A percentile compares a stretch with the other conserved stretches of the same genome.
These are phyloP conservation scores for Lepidurus couesii DNA, from an alignment of 1,140 invertebrate genomes.

Conservation along the genomic window DNA sequence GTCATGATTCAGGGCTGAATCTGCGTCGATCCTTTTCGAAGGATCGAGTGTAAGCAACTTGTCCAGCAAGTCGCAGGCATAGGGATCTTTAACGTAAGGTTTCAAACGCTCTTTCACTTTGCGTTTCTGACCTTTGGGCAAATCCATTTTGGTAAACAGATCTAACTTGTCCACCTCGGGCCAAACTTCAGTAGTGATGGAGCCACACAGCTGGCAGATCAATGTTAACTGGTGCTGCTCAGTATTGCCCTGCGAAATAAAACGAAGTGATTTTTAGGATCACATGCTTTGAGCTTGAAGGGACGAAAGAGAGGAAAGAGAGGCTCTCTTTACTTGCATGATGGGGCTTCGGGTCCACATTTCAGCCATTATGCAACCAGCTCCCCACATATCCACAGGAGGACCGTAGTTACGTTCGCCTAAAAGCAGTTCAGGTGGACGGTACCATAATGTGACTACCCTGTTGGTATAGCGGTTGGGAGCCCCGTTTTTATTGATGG, in stretches of 20 bases:
- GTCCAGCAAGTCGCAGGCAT: slow-evolving; percentile 88
- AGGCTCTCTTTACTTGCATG: slow-evolving; percentile 48
- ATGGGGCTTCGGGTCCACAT: slow-evolving; percentile 90
- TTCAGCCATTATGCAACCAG: slow-evolving; percentile 98
- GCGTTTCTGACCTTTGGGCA: slow-evolving; percentile 84
- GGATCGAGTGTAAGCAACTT: slow-evolving; percentile 89
- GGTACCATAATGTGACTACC: slow-evolving; percentile 97
- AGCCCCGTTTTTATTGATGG: slow-evolving; percentile 75
- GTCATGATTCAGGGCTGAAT: slow-evolving; percentile 91
- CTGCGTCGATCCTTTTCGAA: slow-evolving; percentile 79
- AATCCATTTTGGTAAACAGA: slow-evolving; percentile 82
- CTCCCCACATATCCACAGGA: slow-evolving; percentile 96
- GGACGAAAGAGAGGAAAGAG: background rate
- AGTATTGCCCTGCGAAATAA: slow-evolving; percentile 70
- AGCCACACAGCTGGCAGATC: slow-evolving; percentile 94
- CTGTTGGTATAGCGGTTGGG: slow-evolving; percentile 92
- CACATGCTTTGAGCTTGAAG: too few relatives aligned
- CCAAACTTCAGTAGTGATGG: slow-evolving; percentile 90
- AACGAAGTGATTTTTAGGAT: background rate
- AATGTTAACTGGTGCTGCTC: slow-evolving; percentile 93
- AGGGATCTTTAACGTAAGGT: slow-evolving; percentile 85
- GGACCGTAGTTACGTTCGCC: slow-evolving; percentile 95
- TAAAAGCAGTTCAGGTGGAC: slow-evolving; percentile 79
- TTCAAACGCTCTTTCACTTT: slow-evolving; percentile 73
- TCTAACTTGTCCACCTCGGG: slow-evolving; percentile 90